phyloP scores from a whole-genome alignment of 2,797 vertebrate species.

The Micrastur ruficollis region DNA sequence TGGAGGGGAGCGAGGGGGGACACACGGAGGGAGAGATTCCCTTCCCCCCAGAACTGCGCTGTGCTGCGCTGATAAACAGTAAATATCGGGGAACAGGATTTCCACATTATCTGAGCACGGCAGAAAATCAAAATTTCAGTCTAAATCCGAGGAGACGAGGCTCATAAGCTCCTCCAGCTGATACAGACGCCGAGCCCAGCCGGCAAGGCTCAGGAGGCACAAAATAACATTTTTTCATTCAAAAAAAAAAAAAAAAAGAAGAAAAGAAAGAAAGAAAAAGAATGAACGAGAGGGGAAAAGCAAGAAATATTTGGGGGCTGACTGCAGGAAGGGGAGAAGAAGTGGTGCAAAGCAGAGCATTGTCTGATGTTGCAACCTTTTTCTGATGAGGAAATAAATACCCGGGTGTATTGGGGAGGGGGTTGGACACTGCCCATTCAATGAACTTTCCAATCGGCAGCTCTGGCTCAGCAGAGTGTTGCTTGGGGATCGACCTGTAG shows the following conservation, averaged over 20 bases:
- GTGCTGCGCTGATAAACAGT: conserved; percentile 43
- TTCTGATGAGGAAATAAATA: background rate
- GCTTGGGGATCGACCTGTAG: background rate
- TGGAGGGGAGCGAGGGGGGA: background rate
- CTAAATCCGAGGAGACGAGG: conserved; percentile 86
- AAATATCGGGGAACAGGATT: conserved; percentile 55
- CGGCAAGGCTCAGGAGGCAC: background rate
- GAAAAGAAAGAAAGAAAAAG: background rate
- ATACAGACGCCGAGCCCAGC: conserved; percentile 22
- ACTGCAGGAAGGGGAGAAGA: background rate
- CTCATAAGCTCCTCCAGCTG: conserved; percentile 65
- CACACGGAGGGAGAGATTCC: background rate
- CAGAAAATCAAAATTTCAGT: conserved; percentile 85
- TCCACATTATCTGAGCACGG: conserved; percentile 83
- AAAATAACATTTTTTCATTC: background rate
- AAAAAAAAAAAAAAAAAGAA: background rate
- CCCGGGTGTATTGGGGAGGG: background rate
- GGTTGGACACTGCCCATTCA: background rate
- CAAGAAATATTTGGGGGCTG: background rate
- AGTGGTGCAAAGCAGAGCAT: background rate
- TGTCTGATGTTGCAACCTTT: background rate
- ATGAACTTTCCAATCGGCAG: background rate
- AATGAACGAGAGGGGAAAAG: background rate
- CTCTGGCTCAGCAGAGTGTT: background rate
- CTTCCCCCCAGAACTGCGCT: background rate